Evolutionary conservation across 2,888 invertebrate species (phyloP).

Genomic region (Erebia ligea): DNA sequence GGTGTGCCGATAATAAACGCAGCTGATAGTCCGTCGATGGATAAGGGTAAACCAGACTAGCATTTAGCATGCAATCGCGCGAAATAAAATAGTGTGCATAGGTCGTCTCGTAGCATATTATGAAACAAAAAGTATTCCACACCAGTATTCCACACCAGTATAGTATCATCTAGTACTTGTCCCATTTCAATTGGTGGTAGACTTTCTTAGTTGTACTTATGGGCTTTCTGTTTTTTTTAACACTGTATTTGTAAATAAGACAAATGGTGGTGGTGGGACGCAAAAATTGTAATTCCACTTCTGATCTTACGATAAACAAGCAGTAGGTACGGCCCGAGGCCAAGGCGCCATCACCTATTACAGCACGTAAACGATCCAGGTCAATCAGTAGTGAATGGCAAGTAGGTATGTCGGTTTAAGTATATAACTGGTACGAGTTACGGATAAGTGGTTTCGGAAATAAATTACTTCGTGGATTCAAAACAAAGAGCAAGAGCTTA

Average conservation of each 20-base stretch:
- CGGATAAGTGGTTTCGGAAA: not conserved
- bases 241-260: too few species aligned
- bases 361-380: constrained; percentile 28
- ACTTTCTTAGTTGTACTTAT: too few species aligned
- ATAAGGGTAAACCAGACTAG: not conserved
- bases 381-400: constrained; percentile 28
- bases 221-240: too few species aligned
- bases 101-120: too few species aligned
- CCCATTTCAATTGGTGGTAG: too few species aligned
- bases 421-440: constrained; percentile 3
- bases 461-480: not conserved
- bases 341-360: constrained; percentile 34
- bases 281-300: not conserved
- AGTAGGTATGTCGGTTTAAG: not conserved
- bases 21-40: not conserved
- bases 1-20: not conserved
- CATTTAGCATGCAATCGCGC: not conserved
- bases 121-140: too few species aligned
- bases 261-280: constrained; percentile 3
- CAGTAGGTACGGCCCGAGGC: constrained; percentile 21
- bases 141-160: too few species aligned
- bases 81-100: too few species aligned
- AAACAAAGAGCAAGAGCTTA: too few species aligned
- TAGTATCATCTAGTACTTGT: too few species aligned
- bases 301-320: constrained; percentile 3